These are phyloP conservation scores for Gila robusta DNA, from an alignment of 2,797 vertebrate species.

Conservation along the genomic window DNA sequence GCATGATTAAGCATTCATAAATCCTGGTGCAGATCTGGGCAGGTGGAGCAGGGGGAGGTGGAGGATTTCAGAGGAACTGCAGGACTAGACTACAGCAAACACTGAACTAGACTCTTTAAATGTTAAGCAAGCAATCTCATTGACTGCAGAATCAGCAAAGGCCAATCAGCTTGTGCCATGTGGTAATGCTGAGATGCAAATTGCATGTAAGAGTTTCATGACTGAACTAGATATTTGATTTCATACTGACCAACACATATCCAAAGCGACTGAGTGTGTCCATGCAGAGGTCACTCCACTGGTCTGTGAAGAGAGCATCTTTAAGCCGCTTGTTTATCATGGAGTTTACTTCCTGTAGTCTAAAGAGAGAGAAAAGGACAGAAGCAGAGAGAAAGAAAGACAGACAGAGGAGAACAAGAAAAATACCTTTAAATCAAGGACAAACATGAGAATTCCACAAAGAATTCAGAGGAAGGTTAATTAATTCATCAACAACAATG, in stretches of 20 bases:
- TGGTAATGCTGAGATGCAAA: not conserved
- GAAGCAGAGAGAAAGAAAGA: constrained; percentile 47
- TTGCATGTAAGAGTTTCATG: not conserved
- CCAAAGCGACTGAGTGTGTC: constrained; percentile 91
- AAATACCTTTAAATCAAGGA: not conserved
- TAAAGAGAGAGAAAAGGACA: constrained; percentile 66
- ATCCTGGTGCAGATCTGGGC: not conserved
- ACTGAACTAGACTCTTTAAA: not conserved
- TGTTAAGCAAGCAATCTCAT: not conserved
- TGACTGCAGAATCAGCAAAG: not conserved
- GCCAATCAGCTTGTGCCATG: not conserved
- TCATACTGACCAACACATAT: constrained; percentile 90
- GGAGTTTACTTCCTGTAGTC: constrained; percentile 97
- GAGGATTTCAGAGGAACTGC: not conserved
- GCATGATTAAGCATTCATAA: not conserved
- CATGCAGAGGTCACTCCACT: constrained; percentile 98
- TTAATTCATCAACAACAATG: not conserved
- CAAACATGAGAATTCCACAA: constrained; percentile 52
- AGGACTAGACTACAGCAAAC: not conserved
- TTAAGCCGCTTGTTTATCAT: constrained; percentile 98
- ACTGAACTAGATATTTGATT: not conserved
- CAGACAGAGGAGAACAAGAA: constrained; percentile 37
- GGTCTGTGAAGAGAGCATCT: constrained; percentile 95
- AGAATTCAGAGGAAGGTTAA: constrained; percentile 46
- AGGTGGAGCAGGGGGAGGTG: not conserved